A percentile compares a stretch with the other conserved stretches of the same genome.
Evolutionary conservation across 2,113 vertebrate genomes (phyloP).

Genomic region (Coptodon bakossiorum): DNA sequence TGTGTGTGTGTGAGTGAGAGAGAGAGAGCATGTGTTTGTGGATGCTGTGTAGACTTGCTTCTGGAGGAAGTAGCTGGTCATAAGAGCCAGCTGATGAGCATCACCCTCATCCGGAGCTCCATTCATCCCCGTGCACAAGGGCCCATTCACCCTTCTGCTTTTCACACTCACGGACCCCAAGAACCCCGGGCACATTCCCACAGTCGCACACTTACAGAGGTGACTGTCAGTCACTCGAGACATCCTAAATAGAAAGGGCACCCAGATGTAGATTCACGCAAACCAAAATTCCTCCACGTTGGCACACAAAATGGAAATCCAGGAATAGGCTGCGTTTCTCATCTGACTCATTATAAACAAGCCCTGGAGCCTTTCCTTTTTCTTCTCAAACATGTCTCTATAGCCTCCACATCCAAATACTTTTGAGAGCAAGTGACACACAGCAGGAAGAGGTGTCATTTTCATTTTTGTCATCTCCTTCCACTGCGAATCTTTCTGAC

Average conservation of each 20-base stretch:
- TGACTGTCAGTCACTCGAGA: slow-evolving; percentile 40
- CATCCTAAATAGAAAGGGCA: slow-evolving; percentile 15
- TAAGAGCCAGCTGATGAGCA: slow-evolving; percentile 61
- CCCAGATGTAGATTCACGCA: slow-evolving; percentile 11
- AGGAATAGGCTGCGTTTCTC: slow-evolving; percentile 26
- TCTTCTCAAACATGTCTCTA: neutral
- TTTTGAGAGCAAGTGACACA: slow-evolving; percentile 39
- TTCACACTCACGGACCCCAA: slow-evolving; percentile 34
- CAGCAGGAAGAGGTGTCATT: slow-evolving; percentile 44
- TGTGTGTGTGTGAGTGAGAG: neutral
- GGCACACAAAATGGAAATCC: slow-evolving; percentile 1
- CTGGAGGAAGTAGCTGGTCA: slow-evolving; percentile 56
- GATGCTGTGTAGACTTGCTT: slow-evolving; percentile 10
- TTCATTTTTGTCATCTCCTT: slow-evolving; percentile 25
- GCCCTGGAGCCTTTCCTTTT: neutral
- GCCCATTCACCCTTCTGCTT: slow-evolving; percentile 57
- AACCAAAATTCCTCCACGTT: neutral
- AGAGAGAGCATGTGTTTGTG: slow-evolving; percentile 4
- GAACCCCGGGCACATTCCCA: slow-evolving; percentile 17
- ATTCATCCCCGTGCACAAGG: slow-evolving; percentile 67
- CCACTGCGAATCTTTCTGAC: slow-evolving; percentile 29
- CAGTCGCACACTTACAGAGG: slow-evolving; percentile 23
- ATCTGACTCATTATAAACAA: slow-evolving; percentile 53
- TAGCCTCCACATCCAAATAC: slow-evolving; percentile 9
- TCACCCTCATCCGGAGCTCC: slow-evolving; percentile 63